Base-by-base conservation (phyloP, 2,888 invertebrate genomes). In the Metacarcinus magister region DNA sequence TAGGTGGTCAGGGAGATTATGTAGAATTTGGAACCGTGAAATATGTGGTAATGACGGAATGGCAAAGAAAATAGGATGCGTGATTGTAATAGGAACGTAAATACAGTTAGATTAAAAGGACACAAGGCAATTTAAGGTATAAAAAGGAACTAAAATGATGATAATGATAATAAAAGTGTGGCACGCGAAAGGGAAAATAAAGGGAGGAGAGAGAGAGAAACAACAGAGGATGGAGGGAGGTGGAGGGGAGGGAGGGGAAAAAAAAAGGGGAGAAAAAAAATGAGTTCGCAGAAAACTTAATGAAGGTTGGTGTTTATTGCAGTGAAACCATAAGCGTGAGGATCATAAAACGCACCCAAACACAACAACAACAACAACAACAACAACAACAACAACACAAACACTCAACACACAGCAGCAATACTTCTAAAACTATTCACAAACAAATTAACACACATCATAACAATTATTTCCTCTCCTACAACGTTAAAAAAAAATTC, bases 241-340 rank as follows among this genome's bases (percentile, higher is more conserved):
- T 0, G 2, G 4, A 3, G 4, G 13, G 48, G 13, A 48, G 4
- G 19, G 32, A 32, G 32, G 32, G 2, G 32, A 32, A 32, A 32
- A 82, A 82, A 82, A 28, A 32, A 82, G 32, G 13, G 7, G 7
- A 32, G 10, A 32, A 54, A 19, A 39, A 39, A 39, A 82, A 13
- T 28, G 23, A 0, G 32, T 32, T 23, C 3, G 8, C 54, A 23
- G 67, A 67, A 67, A 23, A 67, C 4, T 67, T 67, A 67, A 67
- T 67, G 67, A 67, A 67, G n/a, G n/a, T 23, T 23, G 67, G n/a
- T 67, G 67, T 67, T 67, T 67, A 67, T 67, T 67, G 67, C 67
- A 67, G 23, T 2, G 7, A 16, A 67, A 67, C 67, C 19, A n/a
- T n/a, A n/a, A 67, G 67, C 67, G 67, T 67, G 67, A n/a, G 67